Base-by-base conservation (phyloP, 2,888 invertebrate genomes). In the Drosophila quinaria region DNA sequence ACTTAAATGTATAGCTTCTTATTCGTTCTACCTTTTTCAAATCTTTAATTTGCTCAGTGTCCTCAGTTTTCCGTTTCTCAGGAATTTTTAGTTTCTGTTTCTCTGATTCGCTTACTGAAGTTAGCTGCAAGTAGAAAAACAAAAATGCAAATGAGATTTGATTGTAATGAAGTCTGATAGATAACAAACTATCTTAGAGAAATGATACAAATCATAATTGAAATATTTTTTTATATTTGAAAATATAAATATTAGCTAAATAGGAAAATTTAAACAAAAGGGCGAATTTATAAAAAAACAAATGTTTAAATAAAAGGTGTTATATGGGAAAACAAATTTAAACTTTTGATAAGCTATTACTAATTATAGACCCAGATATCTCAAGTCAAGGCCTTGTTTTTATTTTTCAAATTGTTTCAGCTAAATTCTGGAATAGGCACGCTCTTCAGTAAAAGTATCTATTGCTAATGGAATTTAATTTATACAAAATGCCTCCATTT, bases 1-100 rank as follows among this genome's bases (percentile, higher is more conserved):
- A 9, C 8, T 3, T 11, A 10, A 46, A 19, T 17, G 6, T 15
- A 33, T 1, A 46, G 33, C 17, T 42, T 46, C 47, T 13, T 10
- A n/a, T 33, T 39, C 17, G 2, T n/a, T 93, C 92, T 93, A 97
- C 97, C 96, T 97, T 97, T 94, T 97, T 97, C 88, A 97, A 94
- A 93, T 97, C 97, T 92, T 97, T 97, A 91, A 96, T 95, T 80
- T 95, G 95, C 78, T 97, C 97, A 2, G 95, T 95, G 87, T 97
- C 97, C 89, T 97, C 97, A 13, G 96, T 96, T 94, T 97, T 97
- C 86, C 97, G 94, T 91, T 97, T 97, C 91, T 97, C 97, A 58
- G 96, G 95, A 80, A 95, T 94, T 50, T 94, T 93, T 85, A 95
- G 93, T 92, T 95, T 95, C 82, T 94, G 94, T 91, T 95, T 95